Conservation (phyloP, 2,888 invertebrate species). For the Eupithecia dodoneata region DNA sequence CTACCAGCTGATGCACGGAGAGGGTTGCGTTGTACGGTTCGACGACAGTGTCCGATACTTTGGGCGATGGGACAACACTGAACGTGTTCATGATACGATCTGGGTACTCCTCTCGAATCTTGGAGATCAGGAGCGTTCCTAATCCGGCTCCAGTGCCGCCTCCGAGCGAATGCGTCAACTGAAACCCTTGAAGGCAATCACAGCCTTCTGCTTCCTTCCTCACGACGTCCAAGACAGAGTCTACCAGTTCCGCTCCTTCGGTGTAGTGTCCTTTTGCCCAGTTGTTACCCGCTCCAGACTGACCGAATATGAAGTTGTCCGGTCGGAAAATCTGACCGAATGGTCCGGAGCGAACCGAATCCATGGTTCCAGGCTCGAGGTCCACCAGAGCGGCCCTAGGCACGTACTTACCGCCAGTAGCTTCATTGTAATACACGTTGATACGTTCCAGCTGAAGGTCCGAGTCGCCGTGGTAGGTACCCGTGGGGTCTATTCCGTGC, state of each 20-base stretch:
- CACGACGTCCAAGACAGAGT: constrained; percentile 84
- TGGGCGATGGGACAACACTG: constrained; percentile 89
- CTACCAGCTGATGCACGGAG: constrained; percentile 89
- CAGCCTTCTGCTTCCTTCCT: constrained; percentile 78
- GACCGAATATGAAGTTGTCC: constrained; percentile 8
- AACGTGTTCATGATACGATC: constrained; percentile 91
- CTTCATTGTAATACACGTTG: constrained; percentile 90
- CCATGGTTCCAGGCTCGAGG: constrained; percentile 92
- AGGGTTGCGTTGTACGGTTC: constrained; percentile 92
- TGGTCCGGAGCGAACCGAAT: constrained; percentile 77
- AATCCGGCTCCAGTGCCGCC: constrained; percentile 91
- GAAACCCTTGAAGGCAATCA: constrained; percentile 81
- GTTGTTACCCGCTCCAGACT: constrained; percentile 12
- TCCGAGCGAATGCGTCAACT: constrained; percentile 88
- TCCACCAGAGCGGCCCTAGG: constrained; percentile 90
- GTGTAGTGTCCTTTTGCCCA: constrained; percentile 85
- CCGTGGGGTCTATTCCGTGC: constrained; percentile 89
- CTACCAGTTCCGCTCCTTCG: constrained; percentile 87
- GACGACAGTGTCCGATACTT: constrained; percentile 91
- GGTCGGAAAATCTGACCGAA: constrained; percentile 8
- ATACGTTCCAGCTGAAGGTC: constrained; percentile 89
- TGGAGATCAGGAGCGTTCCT: constrained; percentile 88
- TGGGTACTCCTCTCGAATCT: constrained; percentile 90
- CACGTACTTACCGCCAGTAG: constrained; percentile 89
- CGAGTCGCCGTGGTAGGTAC: constrained; percentile 88